phyloP scores from a whole-genome alignment of 2,888 invertebrate genomes.

The Lepidochrysops patricia region DNA sequence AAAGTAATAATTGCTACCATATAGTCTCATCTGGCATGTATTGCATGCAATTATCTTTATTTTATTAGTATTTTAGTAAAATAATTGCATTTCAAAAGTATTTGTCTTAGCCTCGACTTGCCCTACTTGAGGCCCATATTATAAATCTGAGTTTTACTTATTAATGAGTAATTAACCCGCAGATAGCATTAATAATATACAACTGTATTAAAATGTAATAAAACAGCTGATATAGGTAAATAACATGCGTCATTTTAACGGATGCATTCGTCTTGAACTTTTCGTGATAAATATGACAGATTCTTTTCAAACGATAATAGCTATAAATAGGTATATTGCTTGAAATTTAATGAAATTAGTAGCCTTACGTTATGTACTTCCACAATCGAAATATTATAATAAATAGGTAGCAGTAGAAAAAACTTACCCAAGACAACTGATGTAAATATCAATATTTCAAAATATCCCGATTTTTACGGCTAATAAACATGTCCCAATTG shows the following conservation, averaged over 20 bases:
- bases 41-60: too few species aligned
- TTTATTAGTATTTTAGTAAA: too few species aligned
- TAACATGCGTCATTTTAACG: background rate
- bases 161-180: background rate
- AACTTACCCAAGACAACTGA: too few species aligned
- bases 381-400: too few species aligned
- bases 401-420: too few species aligned
- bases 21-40: too few species aligned
- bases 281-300: background rate
- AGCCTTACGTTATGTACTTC: too few species aligned
- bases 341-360: background rate
- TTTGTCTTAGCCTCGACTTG: background rate
- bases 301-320: background rate
- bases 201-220: constrained; percentile 7
- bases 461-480: background rate
- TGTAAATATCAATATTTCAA: background rate
- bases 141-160: background rate
- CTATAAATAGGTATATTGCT: background rate
- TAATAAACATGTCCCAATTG: background rate
- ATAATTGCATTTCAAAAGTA: background rate
- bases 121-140: background rate
- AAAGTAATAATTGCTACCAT: too few species aligned
- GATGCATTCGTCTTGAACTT: constrained; percentile 1
- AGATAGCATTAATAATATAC: constrained; percentile 2
- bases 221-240: background rate